phyloP scores from a whole-genome alignment of 2,113 vertebrate species.

The Nettapus auritus region DNA sequence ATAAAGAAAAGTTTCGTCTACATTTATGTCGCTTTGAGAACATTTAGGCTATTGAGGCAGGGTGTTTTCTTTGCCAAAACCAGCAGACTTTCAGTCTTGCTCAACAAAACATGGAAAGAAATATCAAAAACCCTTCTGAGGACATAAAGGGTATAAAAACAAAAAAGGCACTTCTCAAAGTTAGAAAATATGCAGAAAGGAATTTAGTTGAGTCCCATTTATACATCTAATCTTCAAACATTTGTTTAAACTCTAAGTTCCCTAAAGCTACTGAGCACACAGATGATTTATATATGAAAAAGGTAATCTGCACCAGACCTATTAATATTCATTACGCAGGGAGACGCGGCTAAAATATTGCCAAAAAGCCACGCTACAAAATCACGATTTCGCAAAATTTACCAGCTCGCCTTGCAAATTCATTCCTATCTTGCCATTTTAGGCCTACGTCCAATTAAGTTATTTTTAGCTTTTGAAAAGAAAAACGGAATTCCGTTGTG shows the following conservation, averaged over 20 bases:
- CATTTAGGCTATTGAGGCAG: background rate
- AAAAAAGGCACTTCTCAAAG: background rate
- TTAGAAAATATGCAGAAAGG: background rate
- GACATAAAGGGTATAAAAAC: background rate
- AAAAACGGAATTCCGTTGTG: background rate
- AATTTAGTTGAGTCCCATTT: background rate
- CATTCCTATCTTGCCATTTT: background rate
- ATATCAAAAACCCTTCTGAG: background rate
- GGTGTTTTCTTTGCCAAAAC: background rate
- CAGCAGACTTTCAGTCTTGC: background rate
- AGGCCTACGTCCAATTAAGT: rapidly evolving
- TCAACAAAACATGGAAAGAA: background rate
- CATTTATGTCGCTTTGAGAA: background rate
- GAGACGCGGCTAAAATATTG: background rate
- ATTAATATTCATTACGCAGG: background rate
- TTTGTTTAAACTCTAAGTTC: background rate
- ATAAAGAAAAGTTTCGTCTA: rapidly evolving
- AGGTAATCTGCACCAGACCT: background rate
- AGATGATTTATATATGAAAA: background rate
- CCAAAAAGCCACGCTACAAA: rapidly evolving
- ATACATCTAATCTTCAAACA: background rate
- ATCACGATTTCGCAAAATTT: background rate
- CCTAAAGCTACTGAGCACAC: background rate
- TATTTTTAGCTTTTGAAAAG: background rate
- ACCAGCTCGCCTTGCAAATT: background rate